Evolutionary conservation across 2,888 invertebrate genomes (phyloP), one percentile per base, ranked within the genome.

Genomic region (Augiades crinisus): DNA sequence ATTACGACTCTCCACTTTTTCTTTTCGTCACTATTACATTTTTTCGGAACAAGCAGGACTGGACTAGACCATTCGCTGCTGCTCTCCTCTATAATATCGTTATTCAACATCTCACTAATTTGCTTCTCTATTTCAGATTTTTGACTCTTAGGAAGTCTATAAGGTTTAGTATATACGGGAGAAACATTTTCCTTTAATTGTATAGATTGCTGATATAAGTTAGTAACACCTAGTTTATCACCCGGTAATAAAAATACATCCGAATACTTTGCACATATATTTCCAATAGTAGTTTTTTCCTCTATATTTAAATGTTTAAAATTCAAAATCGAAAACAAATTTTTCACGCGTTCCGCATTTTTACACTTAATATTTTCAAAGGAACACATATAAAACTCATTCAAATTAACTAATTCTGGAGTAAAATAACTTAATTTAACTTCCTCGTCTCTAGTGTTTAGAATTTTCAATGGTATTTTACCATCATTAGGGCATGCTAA

Each of bases 161-260:
- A 36, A 16, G 14, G 36, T 19, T 36, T 36, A 6, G 16, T 8
- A 6, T 36, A 36, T n/a, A 36, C 16, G 8, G 36, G 36, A 13
- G 17, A 17, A 5, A 16, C 17, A 17, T 36, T n/a, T 17, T 36
- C 16, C n/a, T 36, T 36, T 17, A 36, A 1, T 8, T 36, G 8
- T n/a, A 36, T 36, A 8, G 6, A n/a, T 19, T 51, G 51, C 12
- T 31, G 27, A 37, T 43, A 51, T 33, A 49, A 21, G 33, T 50
- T 37, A n/a, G 51, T 54, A 30, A 34, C 44, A 8, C 40, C 30
- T 6, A 57, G 37, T 24, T 36, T 53, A 37, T 54, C 47, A 1
- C 57, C 53, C 8, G 38, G 36, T 17, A 53, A 36, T 16, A 53
- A 19, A 49, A 54, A 52, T 22, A 52, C 40, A 31, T 55, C 55